Evolutionary conservation across 2,888 invertebrate species (phyloP), one percentile per base, ranked within the genome.

Genomic region (Sinohyriopsis cumingii): DNA sequence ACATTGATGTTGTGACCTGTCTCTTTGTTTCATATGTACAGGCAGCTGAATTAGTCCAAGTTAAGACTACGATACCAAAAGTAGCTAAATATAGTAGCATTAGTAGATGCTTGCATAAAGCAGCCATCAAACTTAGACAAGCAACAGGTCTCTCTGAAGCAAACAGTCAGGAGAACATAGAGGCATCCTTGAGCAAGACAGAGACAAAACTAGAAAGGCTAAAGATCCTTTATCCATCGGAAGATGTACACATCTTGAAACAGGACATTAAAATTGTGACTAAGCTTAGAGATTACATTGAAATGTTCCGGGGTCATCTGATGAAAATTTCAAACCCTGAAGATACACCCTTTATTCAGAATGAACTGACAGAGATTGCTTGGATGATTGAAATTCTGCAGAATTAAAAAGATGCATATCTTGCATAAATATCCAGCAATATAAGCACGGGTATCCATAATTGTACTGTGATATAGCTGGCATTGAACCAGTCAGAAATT

Each of bases 261-360:
- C 45, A 56, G 22, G 71, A 71, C 59, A 55, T 68, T n/a, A 68
- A 61, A 62, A 63, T 66, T 24, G 60, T 63, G 12, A 56, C 15
- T n/a, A 71, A 71, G 18, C 28, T 70, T 20, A 54, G 55, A 19
- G 56, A 63, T 54, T 68, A 73, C 24, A n/a, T 73, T 6, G 19
- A 63, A 12, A 70, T 63, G 28, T 73, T 73, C 71, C 68, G 63
- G 18, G 56, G 60, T 55, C 73, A 73, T 57, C 22, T 73, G 20
- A 59, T 25, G 53, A 68, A 59, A 55, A 73, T 73, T n/a, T 60
- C 60, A 25, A n/a, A 45, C 6, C 53, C 63, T 7, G 59, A 67
- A 19, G 71, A 71, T 55, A 45, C 61, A 25, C 55, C 19, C 9
- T 12, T 5, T 33, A 55, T 67, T 19, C 33, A 45, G 56, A 59